Percentiles rank a stretch among this genome's conserved stretches.
Conservation (phyloP, 2,113 vertebrate genomes). For the Willisornis vidua region DNA sequence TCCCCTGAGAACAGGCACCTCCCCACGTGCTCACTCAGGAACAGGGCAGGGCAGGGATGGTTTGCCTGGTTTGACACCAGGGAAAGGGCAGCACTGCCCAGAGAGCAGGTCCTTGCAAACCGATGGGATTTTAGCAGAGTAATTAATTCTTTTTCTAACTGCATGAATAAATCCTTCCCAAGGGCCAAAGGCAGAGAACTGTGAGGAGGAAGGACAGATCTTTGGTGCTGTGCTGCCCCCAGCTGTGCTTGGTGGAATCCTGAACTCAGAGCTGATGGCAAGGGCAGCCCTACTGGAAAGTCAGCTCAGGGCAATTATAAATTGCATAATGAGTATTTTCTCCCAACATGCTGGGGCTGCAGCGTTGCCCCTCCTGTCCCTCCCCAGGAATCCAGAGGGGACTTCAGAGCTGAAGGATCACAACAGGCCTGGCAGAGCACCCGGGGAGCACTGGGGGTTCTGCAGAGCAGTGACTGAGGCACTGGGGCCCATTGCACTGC, state of each 20-base stretch:
- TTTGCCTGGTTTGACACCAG: background rate
- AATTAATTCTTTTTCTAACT: background rate
- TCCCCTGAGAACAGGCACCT: background rate
- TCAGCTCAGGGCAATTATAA: background rate
- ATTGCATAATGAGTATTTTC: background rate
- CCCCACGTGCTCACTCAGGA: background rate
- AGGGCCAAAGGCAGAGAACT: background rate
- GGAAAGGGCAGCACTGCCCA: background rate
- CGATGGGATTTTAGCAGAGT: background rate
- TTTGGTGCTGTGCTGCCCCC: background rate
- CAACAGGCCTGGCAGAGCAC: no score
- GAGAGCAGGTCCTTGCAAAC: background rate
- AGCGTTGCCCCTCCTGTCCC: background rate
- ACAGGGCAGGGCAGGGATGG: no score
- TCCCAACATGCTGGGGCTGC: background rate
- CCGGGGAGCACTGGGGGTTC: no score
- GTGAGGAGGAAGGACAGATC: background rate
- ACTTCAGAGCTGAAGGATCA: no score
- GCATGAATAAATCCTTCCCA: background rate
- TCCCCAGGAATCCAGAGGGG: no score
- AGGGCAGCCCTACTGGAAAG: background rate
- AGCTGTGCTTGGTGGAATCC: background rate
- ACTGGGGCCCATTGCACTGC: no score
- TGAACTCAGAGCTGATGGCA: background rate
- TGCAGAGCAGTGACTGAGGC: no score